Evolutionary conservation across 2,113 vertebrate genomes (phyloP).

Genomic region (Burhinus oedicnemus): DNA sequence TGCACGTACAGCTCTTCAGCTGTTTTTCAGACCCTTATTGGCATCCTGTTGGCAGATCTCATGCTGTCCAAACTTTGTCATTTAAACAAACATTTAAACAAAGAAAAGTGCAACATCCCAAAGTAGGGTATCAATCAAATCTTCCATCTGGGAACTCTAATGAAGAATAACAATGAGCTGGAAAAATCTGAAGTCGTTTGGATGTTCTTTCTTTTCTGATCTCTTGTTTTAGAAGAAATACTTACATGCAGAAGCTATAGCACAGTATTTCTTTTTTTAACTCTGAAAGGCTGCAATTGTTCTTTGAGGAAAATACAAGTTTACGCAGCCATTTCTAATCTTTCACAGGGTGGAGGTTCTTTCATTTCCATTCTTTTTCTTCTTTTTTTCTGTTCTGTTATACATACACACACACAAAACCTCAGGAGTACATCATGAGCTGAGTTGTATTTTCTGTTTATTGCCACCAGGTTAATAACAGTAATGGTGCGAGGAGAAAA

Average conservation of each 20-base stretch:
- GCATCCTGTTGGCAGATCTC: not conserved
- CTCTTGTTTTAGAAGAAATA: not conserved
- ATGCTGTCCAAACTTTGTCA: not conserved
- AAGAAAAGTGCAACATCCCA: not conserved
- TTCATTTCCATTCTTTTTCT: not conserved
- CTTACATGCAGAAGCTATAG: not conserved
- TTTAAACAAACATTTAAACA: not conserved
- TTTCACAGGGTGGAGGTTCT: not conserved
- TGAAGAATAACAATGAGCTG: slow-evolving; percentile 2
- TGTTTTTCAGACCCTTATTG: not conserved
- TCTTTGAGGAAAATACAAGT: slow-evolving; percentile 4
- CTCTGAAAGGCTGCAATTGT: not conserved
- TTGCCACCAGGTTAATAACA: slow-evolving; percentile 80
- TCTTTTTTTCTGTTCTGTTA: slow-evolving; percentile 7
- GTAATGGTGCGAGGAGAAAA: slow-evolving; percentile 76
- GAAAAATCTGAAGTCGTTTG: not conserved
- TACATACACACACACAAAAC: not conserved
- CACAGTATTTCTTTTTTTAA: not conserved
- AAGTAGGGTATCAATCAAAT: not conserved
- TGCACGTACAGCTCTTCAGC: not conserved
- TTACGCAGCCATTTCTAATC: not conserved
- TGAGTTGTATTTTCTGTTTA: slow-evolving; percentile 75
- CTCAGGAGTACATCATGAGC: slow-evolving; percentile 54
- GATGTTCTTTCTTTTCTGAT: not conserved
- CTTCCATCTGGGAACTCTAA: not conserved